These are phyloP conservation scores for Hormaphis cornu DNA, from an alignment of 1,140 invertebrate genomes.

Conservation along the genomic window DNA sequence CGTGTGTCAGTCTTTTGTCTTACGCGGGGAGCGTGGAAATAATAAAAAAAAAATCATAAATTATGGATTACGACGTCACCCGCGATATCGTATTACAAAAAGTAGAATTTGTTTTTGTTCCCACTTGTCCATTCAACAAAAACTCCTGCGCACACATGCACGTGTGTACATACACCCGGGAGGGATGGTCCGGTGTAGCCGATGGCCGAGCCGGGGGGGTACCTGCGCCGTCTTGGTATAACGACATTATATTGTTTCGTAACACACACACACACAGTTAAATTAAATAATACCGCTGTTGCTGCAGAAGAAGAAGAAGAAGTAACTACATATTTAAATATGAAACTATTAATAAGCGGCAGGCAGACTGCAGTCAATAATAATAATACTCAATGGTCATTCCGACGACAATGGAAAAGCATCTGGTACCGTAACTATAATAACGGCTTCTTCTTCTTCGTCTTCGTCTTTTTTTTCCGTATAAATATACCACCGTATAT, in stretches of 20 bases:
- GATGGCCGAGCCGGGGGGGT: too few relatives aligned
- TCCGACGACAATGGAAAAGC: constrained; percentile 2
- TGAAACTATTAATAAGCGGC: constrained; percentile 27
- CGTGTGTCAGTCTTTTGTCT: constrained; percentile 18
- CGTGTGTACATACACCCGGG: constrained; percentile 26
- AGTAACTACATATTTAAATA: not conserved
- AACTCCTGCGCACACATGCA: too few relatives aligned
- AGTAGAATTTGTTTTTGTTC: not conserved
- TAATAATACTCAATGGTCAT: not conserved
- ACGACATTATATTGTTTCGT: constrained; percentile 26
- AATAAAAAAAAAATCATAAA: constrained; percentile 32
- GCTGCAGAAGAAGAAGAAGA: too few relatives aligned
- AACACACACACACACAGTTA: not conserved
- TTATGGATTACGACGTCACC: constrained; percentile 14
- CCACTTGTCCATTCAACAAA: constrained; percentile 20
- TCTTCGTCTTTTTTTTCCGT: too few relatives aligned
- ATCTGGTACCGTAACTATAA: constrained; percentile 6
- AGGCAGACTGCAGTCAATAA: constrained; percentile 20
- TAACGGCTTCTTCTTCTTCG: constrained; percentile 11
- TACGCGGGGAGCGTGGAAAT: too few relatives aligned
- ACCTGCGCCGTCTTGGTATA: not conserved
- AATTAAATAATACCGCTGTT: not conserved
- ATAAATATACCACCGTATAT: too few relatives aligned
- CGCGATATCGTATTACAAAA: constrained; percentile 16
- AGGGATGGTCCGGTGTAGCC: constrained; percentile 1